phyloP scores from a whole-genome alignment of 1,140 invertebrate genomes.

The Dendrolimus kikuchii region DNA sequence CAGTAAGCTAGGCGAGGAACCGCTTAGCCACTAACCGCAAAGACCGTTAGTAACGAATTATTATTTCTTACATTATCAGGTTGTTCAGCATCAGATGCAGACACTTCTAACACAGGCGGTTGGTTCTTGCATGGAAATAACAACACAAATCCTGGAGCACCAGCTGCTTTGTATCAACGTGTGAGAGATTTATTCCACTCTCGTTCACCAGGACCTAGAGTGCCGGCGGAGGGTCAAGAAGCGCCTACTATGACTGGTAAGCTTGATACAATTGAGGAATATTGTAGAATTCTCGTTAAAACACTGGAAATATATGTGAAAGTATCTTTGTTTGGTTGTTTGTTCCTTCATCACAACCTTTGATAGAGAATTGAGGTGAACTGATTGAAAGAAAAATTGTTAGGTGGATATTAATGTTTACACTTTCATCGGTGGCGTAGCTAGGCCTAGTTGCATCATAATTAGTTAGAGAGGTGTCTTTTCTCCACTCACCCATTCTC shows the following conservation, averaged over 20 bases:
- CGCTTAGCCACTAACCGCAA: no score
- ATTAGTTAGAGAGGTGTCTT: no score
- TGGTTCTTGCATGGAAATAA: slow-evolving; percentile 84
- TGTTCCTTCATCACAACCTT: no score
- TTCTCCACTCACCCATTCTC: no score
- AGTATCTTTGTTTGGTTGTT: no score
- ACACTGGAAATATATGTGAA: no score
- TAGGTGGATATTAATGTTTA: no score
- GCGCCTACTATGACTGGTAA: slow-evolving; percentile 57
- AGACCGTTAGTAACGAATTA: neutral
- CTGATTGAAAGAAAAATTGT: no score
- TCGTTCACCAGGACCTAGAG: slow-evolving; percentile 49
- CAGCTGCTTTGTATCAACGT: slow-evolving; percentile 76
- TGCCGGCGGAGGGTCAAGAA: slow-evolving; percentile 55
- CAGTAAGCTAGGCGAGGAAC: no score
- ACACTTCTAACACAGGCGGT: slow-evolving; percentile 74
- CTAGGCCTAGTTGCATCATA: no score
- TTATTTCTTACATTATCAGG: slow-evolving; percentile 21
- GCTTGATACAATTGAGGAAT: neutral
- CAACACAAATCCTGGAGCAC: slow-evolving; percentile 28
- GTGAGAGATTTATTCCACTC: slow-evolving; percentile 81
- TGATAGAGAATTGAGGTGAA: no score
- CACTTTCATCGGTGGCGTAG: no score
- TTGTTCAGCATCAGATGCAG: slow-evolving; percentile 65
- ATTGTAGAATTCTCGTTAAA: neutral